Evolutionary conservation across 2,888 invertebrate genomes (phyloP).

Genomic region (Cecidostiba fungosa): DNA sequence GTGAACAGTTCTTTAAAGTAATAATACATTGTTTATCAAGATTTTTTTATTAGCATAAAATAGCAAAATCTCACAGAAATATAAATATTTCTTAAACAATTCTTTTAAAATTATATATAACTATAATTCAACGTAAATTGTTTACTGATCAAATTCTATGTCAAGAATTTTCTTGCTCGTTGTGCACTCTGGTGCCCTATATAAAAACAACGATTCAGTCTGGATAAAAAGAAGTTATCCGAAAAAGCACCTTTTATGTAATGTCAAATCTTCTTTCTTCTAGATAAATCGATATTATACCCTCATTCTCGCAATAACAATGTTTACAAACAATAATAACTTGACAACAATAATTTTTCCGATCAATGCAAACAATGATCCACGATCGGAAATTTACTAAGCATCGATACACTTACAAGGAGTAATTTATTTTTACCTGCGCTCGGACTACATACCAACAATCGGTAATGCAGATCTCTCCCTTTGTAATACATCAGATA

Average conservation of each 20-base stretch:
- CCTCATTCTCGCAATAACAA: background rate
- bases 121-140: too few relatives aligned
- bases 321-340: background rate
- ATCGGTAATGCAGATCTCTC: constrained; percentile 18
- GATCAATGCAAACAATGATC: background rate
- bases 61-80: too few relatives aligned
- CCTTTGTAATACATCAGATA: background rate
- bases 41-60: too few relatives aligned
- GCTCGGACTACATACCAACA: background rate
- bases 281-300: background rate
- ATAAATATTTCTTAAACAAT: too few relatives aligned
- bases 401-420: background rate
- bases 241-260: background rate
- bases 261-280: background rate
- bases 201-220: background rate
- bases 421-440: background rate
- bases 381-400: constrained; percentile 19
- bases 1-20: too few relatives aligned
- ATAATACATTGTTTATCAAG: too few relatives aligned
- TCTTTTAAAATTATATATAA: background rate
- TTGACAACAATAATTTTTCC: background rate
- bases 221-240: background rate
- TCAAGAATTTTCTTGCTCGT: background rate
- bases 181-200: background rate
- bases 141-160: background rate